These are phyloP conservation scores for Todus mexicanus DNA, from an alignment of 2,797 vertebrate genomes.

Conservation along the genomic window DNA sequence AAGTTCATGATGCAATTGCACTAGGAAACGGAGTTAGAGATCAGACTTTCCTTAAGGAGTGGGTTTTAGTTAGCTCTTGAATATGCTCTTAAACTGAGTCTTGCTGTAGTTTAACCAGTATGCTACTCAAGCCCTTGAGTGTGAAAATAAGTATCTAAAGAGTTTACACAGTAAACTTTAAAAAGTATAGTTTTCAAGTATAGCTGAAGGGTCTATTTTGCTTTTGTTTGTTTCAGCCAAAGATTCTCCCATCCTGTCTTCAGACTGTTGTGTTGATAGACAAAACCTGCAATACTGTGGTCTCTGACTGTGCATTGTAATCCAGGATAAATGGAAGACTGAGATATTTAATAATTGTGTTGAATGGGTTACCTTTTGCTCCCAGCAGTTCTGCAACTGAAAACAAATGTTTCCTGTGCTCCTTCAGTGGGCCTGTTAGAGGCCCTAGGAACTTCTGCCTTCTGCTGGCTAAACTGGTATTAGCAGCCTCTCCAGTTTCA, in stretches of 20 bases:
- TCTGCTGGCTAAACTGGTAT: slow-evolving; percentile 51
- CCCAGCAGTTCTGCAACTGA: background rate
- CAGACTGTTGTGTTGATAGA: background rate
- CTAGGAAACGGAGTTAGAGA: background rate
- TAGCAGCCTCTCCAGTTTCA: slow-evolving; percentile 9
- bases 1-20: background rate
- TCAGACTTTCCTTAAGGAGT: background rate
- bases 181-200: background rate
- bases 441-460: slow-evolving; percentile 58
- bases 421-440: background rate
- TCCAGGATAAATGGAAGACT: background rate
- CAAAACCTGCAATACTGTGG: background rate
- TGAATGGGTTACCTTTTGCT: background rate
- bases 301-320: background rate
- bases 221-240: background rate
- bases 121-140: background rate
- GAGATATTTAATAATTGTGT: background rate
- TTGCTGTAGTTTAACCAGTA: background rate
- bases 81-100: background rate
- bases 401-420: background rate
- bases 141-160: background rate
- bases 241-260: background rate
- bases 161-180: background rate
- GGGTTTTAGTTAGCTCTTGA: background rate
- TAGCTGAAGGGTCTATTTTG: background rate